Evolutionary conservation across 23 tunicate genomes (phyloP).

Genomic region (Trididemnum clinides): DNA sequence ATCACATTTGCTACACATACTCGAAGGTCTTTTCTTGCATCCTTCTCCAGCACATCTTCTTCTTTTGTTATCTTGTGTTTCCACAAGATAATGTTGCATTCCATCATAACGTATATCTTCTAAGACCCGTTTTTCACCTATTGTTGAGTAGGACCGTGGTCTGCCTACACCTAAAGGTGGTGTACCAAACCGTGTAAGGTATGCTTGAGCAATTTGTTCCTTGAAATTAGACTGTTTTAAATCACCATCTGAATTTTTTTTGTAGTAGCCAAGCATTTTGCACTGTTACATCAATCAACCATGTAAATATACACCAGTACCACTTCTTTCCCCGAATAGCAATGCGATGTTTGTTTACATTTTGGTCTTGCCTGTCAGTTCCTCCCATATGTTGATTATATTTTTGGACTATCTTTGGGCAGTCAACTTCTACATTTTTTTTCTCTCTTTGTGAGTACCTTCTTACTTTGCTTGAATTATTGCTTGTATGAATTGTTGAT

Average conservation of each 20-base stretch:
- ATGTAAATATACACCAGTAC: conserved; percentile 3
- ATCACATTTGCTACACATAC: background rate
- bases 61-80: background rate
- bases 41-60: conserved; percentile 7
- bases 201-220: background rate
- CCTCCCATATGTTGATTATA: conserved; percentile 3
- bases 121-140: background rate
- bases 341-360: background rate
- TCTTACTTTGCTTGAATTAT: background rate
- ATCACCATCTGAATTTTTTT: background rate
- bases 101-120: background rate
- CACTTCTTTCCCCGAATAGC: conserved; percentile 12
- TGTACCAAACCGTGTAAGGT: background rate
- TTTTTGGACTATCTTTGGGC: background rate
- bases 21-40: background rate
- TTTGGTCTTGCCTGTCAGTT: conserved; percentile 11
- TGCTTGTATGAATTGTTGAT: background rate
- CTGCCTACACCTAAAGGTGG: background rate
- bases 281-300: conserved; percentile 1
- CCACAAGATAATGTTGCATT: background rate
- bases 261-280: conserved; percentile 4
- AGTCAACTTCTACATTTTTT: background rate
- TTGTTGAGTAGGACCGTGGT: background rate
- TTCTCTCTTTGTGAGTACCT: background rate
- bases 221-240: background rate